These are phyloP conservation scores for Petromus typicus DNA, from an alignment of 2,113 vertebrate species.

Conservation along the genomic window DNA sequence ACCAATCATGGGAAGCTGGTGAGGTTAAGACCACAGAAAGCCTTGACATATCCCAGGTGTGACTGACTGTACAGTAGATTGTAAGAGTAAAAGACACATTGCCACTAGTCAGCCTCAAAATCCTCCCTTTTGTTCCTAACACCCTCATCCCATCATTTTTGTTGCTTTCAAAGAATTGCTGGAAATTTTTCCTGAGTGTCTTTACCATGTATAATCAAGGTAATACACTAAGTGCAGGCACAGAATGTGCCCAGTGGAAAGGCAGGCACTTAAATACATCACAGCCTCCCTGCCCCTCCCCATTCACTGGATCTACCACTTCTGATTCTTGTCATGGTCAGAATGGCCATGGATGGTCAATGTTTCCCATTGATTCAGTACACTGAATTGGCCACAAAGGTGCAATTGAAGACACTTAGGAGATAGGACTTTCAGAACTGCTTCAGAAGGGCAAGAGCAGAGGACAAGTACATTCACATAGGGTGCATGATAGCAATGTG, in stretches of 20 bases:
- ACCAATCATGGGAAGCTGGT: background rate
- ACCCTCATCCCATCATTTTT: background rate
- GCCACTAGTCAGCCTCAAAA: background rate
- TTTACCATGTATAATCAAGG: background rate
- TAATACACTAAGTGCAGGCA: background rate
- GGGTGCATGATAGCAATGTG: background rate
- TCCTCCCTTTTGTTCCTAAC: background rate
- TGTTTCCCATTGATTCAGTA: background rate
- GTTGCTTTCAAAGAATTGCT: background rate
- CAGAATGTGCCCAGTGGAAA: background rate
- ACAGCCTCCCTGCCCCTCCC: background rate
- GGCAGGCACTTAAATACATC: background rate
- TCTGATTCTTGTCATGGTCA: background rate
- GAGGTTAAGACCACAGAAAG: background rate
- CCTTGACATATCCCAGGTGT: background rate
- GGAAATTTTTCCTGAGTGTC: background rate
- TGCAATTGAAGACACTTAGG: background rate
- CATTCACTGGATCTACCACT: background rate
- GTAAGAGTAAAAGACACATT: background rate
- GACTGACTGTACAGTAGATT: background rate
- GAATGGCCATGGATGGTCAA: background rate
- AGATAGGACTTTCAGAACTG: background rate
- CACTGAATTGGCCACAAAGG: background rate
- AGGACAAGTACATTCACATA: background rate
- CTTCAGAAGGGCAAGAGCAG: background rate